Conservation (phyloP, 2,888 invertebrate genomes). For the Nemurella pictetii region DNA sequence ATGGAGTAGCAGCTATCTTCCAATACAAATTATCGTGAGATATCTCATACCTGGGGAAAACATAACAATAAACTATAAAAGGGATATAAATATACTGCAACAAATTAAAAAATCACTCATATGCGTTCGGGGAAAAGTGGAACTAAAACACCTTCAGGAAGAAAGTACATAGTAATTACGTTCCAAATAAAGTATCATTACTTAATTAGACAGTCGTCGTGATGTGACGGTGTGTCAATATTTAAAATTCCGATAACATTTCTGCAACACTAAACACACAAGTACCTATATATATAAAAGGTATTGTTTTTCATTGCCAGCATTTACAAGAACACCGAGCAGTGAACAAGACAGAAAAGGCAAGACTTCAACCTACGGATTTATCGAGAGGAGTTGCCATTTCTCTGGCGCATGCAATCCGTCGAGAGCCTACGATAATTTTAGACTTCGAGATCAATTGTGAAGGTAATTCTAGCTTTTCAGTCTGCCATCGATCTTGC, state of each 20-base stretch:
- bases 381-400: not conserved
- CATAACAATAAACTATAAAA: not conserved
- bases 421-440: not conserved
- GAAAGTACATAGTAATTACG: not conserved
- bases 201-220: not conserved
- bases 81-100: not conserved
- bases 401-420: not conserved
- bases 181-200: not conserved
- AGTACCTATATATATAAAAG: not conserved
- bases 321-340: not conserved
- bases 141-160: not conserved
- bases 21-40: not conserved
- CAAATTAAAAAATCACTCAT: not conserved
- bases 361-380: conserved; percentile 3
- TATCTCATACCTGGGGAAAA: not conserved
- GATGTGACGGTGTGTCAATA: not conserved
- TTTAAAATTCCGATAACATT: not conserved
- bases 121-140: not conserved
- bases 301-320: not conserved
- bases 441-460: not conserved
- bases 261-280: not conserved
- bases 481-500: not conserved
- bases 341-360: not conserved
- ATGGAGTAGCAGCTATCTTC: not conserved
- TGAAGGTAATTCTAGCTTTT: not conserved